These are phyloP conservation scores for Drosophila littoralis DNA, from an alignment of 1,140 invertebrate genomes.

Conservation along the genomic window DNA sequence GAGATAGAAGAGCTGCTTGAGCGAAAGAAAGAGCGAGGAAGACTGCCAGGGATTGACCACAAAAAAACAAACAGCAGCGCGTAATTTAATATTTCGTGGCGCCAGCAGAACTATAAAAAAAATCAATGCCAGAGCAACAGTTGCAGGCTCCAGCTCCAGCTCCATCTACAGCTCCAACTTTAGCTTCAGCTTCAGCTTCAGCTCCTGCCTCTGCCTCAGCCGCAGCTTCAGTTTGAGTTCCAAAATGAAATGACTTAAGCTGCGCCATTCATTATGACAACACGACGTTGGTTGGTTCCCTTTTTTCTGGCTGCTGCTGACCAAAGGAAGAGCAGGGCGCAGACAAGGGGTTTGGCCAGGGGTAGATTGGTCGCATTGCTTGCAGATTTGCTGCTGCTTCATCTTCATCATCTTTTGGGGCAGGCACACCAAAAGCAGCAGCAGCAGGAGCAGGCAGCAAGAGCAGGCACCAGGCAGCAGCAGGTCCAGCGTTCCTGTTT, in stretches of 20 bases:
- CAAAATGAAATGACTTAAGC: conserved; percentile 84
- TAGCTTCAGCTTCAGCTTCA: conserved; percentile 30
- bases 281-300: conserved; percentile 63
- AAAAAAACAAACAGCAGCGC: conserved; percentile 72
- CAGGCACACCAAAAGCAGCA: conserved; percentile 15
- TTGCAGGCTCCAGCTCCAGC: conserved; percentile 42
- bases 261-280: conserved; percentile 84
- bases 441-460: too few relatives aligned
- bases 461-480: too few relatives aligned
- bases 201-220: conserved; percentile 13
- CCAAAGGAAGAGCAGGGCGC: conserved; percentile 8
- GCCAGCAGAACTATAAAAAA: conserved; percentile 83
- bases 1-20: background rate
- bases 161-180: conserved; percentile 27
- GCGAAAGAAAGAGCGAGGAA: conserved; percentile 31
- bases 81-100: conserved; percentile 84
- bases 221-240: conserved; percentile 46
- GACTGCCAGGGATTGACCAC: conserved; percentile 16
- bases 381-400: conserved; percentile 79
- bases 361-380: conserved; percentile 53
- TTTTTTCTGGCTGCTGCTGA: conserved; percentile 9
- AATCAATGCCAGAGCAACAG: conserved; percentile 36
- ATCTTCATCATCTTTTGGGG: conserved; percentile 78
- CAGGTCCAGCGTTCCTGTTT: conserved; percentile 24
- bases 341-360: conserved; percentile 19